A percentile compares a stretch with the other conserved stretches of the same genome.
Evolutionary conservation across 1,140 invertebrate species (phyloP).

Genomic region (Drosophila malerkotliana): DNA sequence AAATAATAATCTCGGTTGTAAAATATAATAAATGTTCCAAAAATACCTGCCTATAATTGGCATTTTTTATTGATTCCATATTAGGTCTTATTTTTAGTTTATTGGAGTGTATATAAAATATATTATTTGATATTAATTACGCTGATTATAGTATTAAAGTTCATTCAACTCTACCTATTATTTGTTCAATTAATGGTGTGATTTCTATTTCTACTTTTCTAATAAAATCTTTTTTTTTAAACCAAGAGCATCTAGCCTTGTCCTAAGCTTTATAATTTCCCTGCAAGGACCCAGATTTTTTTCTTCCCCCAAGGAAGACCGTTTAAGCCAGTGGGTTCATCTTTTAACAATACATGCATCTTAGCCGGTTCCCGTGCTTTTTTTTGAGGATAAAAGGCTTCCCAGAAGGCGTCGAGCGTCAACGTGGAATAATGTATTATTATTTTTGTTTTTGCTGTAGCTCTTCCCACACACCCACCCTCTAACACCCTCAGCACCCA

Average conservation of each 20-base stretch:
- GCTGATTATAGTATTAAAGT: background rate
- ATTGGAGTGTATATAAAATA: background rate
- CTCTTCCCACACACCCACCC: background rate
- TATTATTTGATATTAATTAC: background rate
- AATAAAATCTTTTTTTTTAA: conserved; percentile 5
- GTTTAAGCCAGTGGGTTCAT: conserved; percentile 43
- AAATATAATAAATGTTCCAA: background rate
- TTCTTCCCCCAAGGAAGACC: conserved; percentile 1
- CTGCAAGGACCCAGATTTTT: background rate
- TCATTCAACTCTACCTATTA: background rate
- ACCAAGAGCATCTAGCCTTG: conserved; percentile 15
- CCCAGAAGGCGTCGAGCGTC: conserved; percentile 23
- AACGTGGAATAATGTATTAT: conserved; percentile 39
- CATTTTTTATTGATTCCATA: background rate
- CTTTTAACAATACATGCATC: conserved; percentile 41
- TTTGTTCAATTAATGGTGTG: background rate
- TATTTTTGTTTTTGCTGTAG: conserved; percentile 17
- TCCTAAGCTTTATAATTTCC: background rate
- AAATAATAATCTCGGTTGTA: background rate
- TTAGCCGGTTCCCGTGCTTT: background rate
- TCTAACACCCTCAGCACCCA: background rate
- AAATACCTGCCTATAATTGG: conserved; percentile 9
- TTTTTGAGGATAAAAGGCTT: conserved; percentile 36
- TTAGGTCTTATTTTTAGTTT: background rate
- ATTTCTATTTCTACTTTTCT: background rate